Base-by-base conservation (phyloP, 2,888 invertebrate genomes). In the Drosophila nr. medialis region DNA sequence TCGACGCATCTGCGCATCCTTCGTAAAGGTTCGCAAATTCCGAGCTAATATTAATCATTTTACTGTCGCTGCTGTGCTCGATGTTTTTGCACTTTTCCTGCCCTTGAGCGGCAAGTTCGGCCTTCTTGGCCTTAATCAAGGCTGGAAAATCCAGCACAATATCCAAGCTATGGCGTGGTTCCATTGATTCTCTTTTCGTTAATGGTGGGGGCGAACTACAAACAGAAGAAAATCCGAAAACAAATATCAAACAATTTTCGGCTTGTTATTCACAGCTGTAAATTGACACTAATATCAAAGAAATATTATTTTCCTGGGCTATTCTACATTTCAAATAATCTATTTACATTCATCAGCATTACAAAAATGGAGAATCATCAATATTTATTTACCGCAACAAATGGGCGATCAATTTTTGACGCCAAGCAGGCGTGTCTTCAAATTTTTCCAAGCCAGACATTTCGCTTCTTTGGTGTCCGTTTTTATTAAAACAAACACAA, bases 361-460 rank as follows among this genome's bases (percentile, higher is more conserved):
- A 58, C 40, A 61, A 40, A 53, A 60, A 34, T 53, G 38, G 38
- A 24, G 4, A 24, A 15, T 24, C 45, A 8, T 15, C 48, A 45
- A 27, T 21, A 56, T 53, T 50, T 82, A 92, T 84, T 91, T 92
- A 92, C 92, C 93, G 91, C 54, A 91, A 76, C 54, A 92, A 83
- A 76, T 87, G 87, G 36, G 86, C 85, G 64, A 87, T 91, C 68
- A 92, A 77, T 76, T 91, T 85, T 29, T 83, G 75, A 67, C 92
- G 87, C 92, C 93, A 93, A 74, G 83, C 85, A 56, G 90, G 88
- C 66, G 74, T 86, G 72, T 91, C 86, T 89, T 92, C 88, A 87
- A 92, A 92, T 86, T 91, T 91, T 82, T 90, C 90, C 77, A 91
- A 81, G 58, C 84, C 91, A 64, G 92, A 92, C 92, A 92, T 92